Conservation (phyloP, 2,888 invertebrate genomes). For the Callimorpha dominula region DNA sequence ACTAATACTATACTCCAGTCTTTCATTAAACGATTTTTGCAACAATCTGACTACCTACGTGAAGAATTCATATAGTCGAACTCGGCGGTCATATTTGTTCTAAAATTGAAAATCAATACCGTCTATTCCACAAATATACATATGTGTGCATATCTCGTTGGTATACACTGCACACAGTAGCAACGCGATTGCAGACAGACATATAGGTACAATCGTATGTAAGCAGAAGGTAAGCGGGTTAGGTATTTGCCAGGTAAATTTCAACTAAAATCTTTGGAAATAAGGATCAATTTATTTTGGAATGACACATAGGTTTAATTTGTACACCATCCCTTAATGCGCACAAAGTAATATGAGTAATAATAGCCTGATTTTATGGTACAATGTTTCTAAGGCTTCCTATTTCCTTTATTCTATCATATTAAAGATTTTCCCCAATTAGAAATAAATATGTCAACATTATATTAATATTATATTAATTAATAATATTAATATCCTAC, state of each 20-base stretch:
- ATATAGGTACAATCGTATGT: neutral
- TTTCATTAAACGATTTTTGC: neutral
- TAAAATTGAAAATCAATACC: conserved; percentile 34
- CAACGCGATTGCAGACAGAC: conserved; percentile 14
- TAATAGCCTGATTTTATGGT: conserved; percentile 4
- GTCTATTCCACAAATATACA: neutral
- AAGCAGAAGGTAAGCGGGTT: neutral
- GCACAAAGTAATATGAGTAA: conserved; percentile 12
- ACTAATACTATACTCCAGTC: neutral
- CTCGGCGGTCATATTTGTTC: conserved; percentile 11
- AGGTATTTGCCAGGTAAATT: neutral
- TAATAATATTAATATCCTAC: too few species aligned
- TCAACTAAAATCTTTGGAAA: neutral
- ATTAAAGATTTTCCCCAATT: conserved; percentile 3
- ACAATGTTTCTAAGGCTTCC: conserved; percentile 6
- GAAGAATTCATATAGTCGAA: conserved; percentile 13
- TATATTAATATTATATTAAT: too few species aligned
- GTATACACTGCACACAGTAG: conserved; percentile 1
- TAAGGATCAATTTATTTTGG: conserved; percentile 6
- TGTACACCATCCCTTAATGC: neutral
- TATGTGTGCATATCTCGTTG: neutral
- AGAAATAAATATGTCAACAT: neutral
- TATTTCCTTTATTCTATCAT: neutral
- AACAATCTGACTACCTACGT: conserved; percentile 17
- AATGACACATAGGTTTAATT: neutral